These are phyloP conservation scores for Synergus laeviventris DNA, from an alignment of 2,888 invertebrate genomes.

Conservation along the genomic window DNA sequence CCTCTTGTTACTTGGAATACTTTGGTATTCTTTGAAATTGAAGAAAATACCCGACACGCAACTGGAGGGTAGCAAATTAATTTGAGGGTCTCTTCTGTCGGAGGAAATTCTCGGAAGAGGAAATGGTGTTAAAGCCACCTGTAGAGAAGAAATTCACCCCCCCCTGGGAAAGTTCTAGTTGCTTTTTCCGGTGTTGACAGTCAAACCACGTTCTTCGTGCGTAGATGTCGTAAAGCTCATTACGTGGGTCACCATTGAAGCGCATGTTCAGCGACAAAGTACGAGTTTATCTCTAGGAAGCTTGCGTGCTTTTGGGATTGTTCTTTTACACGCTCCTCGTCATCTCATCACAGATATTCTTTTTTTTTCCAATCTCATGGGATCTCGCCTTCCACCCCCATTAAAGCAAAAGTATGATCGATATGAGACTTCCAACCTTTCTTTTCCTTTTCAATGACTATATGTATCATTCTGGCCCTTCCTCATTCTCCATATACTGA, in stretches of 20 bases:
- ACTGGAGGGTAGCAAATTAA: background rate
- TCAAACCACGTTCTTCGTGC: slow-evolving; percentile 1
- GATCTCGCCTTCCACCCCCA: background rate
- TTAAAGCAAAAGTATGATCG: background rate
- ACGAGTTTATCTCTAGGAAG: background rate
- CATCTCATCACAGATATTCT: background rate
- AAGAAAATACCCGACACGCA: background rate
- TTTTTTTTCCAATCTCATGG: background rate
- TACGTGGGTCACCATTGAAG: background rate
- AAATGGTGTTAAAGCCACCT: background rate
- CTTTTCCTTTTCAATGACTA: background rate
- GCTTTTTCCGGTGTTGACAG: background rate
- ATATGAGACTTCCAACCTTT: background rate
- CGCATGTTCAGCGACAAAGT: background rate
- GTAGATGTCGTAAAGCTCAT: background rate
- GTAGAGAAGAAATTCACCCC: background rate
- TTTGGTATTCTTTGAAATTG: background rate
- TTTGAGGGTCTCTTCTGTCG: background rate
- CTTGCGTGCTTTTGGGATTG: background rate
- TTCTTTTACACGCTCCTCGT: background rate
- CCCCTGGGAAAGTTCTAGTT: background rate
- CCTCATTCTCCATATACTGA: background rate
- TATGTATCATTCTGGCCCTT: background rate
- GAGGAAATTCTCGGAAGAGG: background rate
- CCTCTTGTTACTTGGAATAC: too few relatives aligned